phyloP scores from a whole-genome alignment of 1,140 invertebrate genomes.

The Chymomyza costata region DNA sequence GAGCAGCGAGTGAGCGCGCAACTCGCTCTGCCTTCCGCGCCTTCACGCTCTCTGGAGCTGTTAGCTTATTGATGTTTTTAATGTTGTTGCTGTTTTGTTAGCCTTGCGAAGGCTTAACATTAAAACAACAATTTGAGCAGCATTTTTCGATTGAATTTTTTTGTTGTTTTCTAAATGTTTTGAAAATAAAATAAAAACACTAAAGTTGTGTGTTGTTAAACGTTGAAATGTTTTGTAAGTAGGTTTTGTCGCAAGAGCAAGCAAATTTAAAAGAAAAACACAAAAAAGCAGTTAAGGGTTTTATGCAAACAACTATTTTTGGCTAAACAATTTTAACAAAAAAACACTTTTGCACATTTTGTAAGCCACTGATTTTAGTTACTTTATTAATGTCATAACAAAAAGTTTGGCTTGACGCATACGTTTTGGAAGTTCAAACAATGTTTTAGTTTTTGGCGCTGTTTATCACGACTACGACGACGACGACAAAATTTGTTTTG shows the following conservation, averaged over 20 bases:
- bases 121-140: conserved; percentile 56
- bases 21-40: neutral
- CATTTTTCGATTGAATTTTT: conserved; percentile 34
- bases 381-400: neutral
- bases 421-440: neutral
- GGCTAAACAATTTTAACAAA: conserved; percentile 60
- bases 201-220: conserved; percentile 16
- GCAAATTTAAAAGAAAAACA: conserved; percentile 16
- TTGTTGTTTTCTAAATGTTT: conserved; percentile 15
- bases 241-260: conserved; percentile 34
- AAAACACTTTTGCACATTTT: conserved; percentile 67
- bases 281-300: conserved; percentile 38
- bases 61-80: conserved; percentile 10
- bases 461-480: conserved; percentile 23
- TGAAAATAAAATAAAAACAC: no score
- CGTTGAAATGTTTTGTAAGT: conserved; percentile 11
- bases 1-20: no score
- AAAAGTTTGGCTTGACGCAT: no score
- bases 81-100: conserved; percentile 14
- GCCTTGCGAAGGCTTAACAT: conserved; percentile 46
- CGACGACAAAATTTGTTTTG: conserved; percentile 28
- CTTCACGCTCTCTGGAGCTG: neutral
- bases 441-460: neutral
- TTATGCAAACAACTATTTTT: conserved; percentile 68
- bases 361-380: no score